A percentile compares a stretch with the other conserved stretches of the same genome.
Evolutionary conservation across 1,140 invertebrate species (phyloP).

Genomic region (Ostrea edulis): DNA sequence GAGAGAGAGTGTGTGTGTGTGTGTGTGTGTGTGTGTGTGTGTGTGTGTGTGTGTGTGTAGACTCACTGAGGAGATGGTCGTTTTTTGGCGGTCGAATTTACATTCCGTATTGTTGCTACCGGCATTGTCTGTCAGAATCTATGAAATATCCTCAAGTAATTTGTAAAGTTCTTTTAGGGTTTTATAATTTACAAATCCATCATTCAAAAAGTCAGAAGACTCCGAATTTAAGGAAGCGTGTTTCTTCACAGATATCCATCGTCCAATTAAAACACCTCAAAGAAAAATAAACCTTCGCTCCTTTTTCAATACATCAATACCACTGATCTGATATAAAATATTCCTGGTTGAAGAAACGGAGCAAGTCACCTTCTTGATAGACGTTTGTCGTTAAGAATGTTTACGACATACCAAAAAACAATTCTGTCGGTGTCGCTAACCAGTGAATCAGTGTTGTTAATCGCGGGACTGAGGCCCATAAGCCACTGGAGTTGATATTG

Average conservation of each 20-base stretch:
- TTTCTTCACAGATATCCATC: not conserved
- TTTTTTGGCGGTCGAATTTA: constrained; percentile 1
- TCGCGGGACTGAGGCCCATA: constrained; percentile 13
- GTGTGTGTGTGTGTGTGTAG: not conserved
- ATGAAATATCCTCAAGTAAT: not conserved
- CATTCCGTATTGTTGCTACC: not conserved
- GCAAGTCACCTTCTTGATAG: not conserved
- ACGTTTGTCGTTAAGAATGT: constrained; percentile 24
- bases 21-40: not conserved
- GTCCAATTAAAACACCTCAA: not conserved
- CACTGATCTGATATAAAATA: not conserved
- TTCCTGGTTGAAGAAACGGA: not conserved
- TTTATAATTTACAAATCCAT: not conserved
- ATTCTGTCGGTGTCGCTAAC: constrained; percentile 22
- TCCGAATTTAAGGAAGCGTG: not conserved
- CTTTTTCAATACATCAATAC: not conserved
- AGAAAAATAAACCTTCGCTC: not conserved
- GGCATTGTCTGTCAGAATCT: not conserved
- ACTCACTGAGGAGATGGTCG: constrained; percentile 26
- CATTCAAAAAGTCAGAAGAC: not conserved
- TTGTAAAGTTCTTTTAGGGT: not conserved
- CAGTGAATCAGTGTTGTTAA: constrained; percentile 31
- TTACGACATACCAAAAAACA: constrained; percentile 39
- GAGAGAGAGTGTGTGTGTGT: not conserved
- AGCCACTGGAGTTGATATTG: constrained; percentile 38